These are phyloP conservation scores for Pituophis catenifer DNA, from an alignment of 2,113 vertebrate species.

Conservation along the genomic window DNA sequence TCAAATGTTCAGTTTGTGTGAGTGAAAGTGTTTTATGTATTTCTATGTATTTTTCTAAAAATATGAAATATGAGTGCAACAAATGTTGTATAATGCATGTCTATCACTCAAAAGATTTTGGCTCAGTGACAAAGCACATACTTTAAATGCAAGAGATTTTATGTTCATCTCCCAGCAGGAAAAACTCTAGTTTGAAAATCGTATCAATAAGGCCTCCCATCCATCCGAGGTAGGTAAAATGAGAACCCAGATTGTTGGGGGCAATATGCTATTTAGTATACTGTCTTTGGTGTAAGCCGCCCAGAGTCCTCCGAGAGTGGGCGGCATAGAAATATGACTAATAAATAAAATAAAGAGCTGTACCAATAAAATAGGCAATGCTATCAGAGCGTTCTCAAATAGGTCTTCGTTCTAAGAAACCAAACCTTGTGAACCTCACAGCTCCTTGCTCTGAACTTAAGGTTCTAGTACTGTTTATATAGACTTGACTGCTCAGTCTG, in stretches of 20 bases:
- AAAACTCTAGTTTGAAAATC: background rate
- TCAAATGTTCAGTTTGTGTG: background rate
- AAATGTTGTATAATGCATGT: background rate
- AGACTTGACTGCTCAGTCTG: background rate
- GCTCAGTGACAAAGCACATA: background rate
- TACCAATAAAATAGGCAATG: background rate
- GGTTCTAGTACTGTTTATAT: background rate
- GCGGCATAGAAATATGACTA: too few relatives aligned
- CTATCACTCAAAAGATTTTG: background rate
- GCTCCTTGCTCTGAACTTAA: background rate
- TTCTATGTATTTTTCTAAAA: background rate
- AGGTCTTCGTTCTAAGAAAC: background rate
- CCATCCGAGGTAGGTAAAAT: too few relatives aligned
- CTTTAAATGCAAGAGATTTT: background rate
- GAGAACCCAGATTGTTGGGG: too few relatives aligned
- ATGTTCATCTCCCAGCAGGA: background rate
- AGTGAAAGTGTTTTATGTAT: background rate
- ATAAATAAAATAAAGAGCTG: background rate
- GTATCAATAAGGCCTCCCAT: background rate
- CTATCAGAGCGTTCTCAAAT: background rate
- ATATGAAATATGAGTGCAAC: background rate
- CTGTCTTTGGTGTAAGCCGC: too few relatives aligned
- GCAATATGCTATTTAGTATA: too few relatives aligned
- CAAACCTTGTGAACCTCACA: background rate
- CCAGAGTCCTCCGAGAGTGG: too few relatives aligned